These are phyloP conservation scores for Apostichopus leukothele DNA, from an alignment of 53 echinoderm and acorn worm species.

Conservation along the genomic window DNA sequence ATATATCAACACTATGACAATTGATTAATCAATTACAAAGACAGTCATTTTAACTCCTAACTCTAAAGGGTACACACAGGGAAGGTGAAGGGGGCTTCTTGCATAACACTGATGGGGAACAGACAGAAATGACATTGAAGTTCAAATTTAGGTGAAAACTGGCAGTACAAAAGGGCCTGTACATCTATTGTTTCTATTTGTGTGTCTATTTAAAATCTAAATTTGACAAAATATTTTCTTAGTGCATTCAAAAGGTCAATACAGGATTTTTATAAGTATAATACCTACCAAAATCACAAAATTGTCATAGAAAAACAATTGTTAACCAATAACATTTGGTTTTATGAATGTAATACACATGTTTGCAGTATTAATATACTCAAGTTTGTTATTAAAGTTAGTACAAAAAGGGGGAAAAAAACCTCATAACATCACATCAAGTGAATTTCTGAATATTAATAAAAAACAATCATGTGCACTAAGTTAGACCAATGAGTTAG, in stretches of 20 bases:
- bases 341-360: too few species aligned
- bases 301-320: too few species aligned
- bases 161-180: background rate
- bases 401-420: background rate
- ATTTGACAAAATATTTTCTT: too few species aligned
- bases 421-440: background rate
- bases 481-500: background rate
- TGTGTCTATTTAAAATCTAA: too few species aligned
- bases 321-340: too few species aligned
- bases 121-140: slow-evolving; percentile 16
- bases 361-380: too few species aligned
- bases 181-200: background rate
- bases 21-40: background rate
- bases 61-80: slow-evolving; percentile 20
- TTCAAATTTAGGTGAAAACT: slow-evolving; percentile 3
- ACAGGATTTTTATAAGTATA: too few species aligned
- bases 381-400: background rate
- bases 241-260: too few species aligned
- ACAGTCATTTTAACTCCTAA: slow-evolving; percentile 3
- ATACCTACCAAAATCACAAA: too few species aligned
- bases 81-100: slow-evolving; percentile 6
- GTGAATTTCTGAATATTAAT: background rate
- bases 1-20: too few species aligned
- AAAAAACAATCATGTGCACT: background rate
- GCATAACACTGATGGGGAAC: slow-evolving; percentile 16